Evolutionary conservation across 2,797 vertebrate genomes (phyloP).

Genomic region (Numenius phaeopus): DNA sequence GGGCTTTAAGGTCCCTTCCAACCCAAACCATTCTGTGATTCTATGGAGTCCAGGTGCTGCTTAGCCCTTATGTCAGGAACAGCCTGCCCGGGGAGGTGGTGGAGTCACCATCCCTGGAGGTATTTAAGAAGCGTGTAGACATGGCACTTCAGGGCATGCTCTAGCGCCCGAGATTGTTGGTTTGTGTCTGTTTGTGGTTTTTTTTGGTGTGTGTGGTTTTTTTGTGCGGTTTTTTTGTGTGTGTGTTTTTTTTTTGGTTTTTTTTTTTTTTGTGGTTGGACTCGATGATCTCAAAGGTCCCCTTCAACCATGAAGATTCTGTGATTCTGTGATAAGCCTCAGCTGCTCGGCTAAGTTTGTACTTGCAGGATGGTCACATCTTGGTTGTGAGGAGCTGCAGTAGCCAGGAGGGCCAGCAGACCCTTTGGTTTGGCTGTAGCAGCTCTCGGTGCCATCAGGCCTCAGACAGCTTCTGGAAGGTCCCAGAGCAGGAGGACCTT

Average conservation of each 20-base stretch:
- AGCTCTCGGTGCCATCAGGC: rapidly evolving
- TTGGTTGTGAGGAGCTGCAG: conserved; percentile 13
- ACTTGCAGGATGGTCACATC: conserved; percentile 22
- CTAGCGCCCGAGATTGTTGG: no score
- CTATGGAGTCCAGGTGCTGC: neutral
- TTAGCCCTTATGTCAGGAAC: neutral
- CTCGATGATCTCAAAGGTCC: no score
- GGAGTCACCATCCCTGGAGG: no score
- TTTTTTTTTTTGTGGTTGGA: no score
- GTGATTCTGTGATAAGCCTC: neutral
- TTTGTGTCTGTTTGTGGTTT: no score
- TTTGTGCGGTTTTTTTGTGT: no score
- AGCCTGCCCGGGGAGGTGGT: no score
- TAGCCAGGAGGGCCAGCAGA: conserved; percentile 40
- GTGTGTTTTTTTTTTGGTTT: no score
- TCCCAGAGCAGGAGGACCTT: neutral
- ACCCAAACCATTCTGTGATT: neutral
- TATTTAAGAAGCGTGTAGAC: no score
- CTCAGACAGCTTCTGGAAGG: neutral
- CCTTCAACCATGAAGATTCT: no score
- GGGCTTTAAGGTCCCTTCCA: neutral
- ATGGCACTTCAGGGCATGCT: no score
- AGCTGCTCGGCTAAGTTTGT: conserved; percentile 14
- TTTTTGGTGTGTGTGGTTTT: no score
- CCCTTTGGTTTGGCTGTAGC: neutral